Percentiles rank a stretch among this genome's conserved stretches.
Conservation (phyloP, 2,113 vertebrate species). For the Cyphotilapia sp. region DNA sequence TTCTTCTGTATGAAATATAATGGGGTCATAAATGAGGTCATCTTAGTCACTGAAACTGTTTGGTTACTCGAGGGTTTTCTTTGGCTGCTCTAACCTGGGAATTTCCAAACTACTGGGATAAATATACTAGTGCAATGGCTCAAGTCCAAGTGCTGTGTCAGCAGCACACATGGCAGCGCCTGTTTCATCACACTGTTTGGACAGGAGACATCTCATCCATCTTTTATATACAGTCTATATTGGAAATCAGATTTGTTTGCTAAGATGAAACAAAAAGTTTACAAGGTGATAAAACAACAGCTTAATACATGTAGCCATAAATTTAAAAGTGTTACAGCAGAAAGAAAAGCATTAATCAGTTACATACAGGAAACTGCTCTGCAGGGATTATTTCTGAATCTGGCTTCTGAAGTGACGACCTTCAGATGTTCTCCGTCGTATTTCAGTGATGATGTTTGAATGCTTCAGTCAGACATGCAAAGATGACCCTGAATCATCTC, state of each 20-base stretch:
- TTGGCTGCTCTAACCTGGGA: not conserved
- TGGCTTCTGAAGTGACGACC: not conserved
- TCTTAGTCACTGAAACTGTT: not conserved
- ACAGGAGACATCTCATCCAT: not conserved
- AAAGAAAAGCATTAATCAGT: not conserved
- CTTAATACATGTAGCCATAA: not conserved
- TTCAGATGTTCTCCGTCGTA: not conserved
- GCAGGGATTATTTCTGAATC: not conserved
- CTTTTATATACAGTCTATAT: not conserved
- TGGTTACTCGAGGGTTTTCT: not conserved
- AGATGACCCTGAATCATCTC: not conserved
- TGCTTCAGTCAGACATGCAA: not conserved
- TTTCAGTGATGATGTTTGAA: not conserved
- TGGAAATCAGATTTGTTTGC: not conserved
- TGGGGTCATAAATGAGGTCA: not conserved
- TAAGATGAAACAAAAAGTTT: not conserved
- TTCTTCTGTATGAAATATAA: not conserved
- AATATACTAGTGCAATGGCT: not conserved
- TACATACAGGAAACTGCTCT: not conserved
- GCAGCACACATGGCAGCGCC: not conserved
- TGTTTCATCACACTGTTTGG: not conserved
- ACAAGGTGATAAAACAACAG: not conserved
- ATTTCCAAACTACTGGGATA: not conserved
- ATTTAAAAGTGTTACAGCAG: not conserved
- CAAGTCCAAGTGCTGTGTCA: not conserved